These are phyloP conservation scores for Teinopalpus imperialis DNA, from an alignment of 2,888 invertebrate species.

Conservation along the genomic window DNA sequence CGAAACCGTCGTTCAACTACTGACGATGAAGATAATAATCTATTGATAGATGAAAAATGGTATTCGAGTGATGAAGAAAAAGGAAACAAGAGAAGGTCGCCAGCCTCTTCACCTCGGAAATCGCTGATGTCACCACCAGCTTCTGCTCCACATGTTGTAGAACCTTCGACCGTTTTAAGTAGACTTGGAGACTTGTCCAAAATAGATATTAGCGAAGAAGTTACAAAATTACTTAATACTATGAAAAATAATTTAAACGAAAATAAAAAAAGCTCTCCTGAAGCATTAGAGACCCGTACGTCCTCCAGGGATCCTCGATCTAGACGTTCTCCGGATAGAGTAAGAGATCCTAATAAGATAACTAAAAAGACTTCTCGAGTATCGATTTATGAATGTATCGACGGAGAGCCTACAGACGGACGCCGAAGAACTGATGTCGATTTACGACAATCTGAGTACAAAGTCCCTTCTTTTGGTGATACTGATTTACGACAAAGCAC, in stretches of 20 bases:
- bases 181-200: slow-evolving; percentile 87
- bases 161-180: slow-evolving; percentile 78
- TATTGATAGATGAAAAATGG: slow-evolving; percentile 85
- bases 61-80: slow-evolving; percentile 92
- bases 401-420: slow-evolving; percentile 76
- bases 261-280: slow-evolving; percentile 43
- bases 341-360: slow-evolving; percentile 44
- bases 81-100: slow-evolving; percentile 61
- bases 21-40: slow-evolving; percentile 82
- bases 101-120: slow-evolving; percentile 57
- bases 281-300: slow-evolving; percentile 44
- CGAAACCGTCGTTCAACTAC: slow-evolving; percentile 74
- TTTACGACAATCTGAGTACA: slow-evolving; percentile 76
- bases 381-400: slow-evolving; percentile 83
- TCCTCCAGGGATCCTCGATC: slow-evolving; percentile 66
- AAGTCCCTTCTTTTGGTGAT: slow-evolving; percentile 82
- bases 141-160: slow-evolving; percentile 77
- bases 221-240: slow-evolving; percentile 85
- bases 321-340: slow-evolving; percentile 63
- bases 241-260: slow-evolving; percentile 79
- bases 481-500: slow-evolving; percentile 83
- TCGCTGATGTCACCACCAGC: slow-evolving; percentile 49
- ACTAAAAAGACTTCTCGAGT: slow-evolving; percentile 62
- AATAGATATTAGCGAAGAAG: slow-evolving; percentile 88
- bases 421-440: slow-evolving; percentile 76